Percentiles rank a stretch among this genome's conserved stretches.
phyloP scores from a whole-genome alignment of 1,140 invertebrate genomes.

The Coenobita brevimanus region DNA sequence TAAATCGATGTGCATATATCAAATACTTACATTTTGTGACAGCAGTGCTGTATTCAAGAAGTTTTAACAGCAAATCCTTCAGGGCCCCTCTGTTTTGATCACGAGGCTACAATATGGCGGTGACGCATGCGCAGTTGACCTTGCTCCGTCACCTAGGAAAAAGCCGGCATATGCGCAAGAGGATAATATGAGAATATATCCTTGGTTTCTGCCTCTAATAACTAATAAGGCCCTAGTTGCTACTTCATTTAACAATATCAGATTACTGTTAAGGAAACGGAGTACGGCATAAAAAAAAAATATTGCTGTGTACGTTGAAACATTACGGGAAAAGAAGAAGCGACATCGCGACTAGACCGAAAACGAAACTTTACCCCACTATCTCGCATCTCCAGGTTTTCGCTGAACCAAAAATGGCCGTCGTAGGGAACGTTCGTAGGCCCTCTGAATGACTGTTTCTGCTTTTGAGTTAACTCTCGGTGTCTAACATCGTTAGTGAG shows the following conservation, averaged over 20 bases:
- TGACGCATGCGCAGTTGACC: slow-evolving; percentile 18
- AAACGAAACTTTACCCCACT: neutral
- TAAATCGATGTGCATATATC: neutral
- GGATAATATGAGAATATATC: neutral
- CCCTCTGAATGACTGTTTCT: neutral
- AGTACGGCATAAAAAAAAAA: too few relatives aligned
- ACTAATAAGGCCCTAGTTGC: too few relatives aligned
- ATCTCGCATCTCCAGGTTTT: slow-evolving; percentile 15
- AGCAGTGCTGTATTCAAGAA: neutral
- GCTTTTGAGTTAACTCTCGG: neutral
- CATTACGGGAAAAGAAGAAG: neutral
- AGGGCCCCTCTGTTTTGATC: neutral
- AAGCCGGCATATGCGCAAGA: slow-evolving; percentile 25
- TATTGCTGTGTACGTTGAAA: too few relatives aligned
- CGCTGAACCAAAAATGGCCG: slow-evolving; percentile 23
- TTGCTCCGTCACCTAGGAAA: neutral
- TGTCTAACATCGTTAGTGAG: neutral
- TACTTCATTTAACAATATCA: too few relatives aligned
- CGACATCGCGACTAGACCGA: neutral
- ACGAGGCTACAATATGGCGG: slow-evolving; percentile 48
- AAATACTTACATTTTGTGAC: slow-evolving; percentile 19
- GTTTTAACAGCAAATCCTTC: neutral
- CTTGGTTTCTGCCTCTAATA: too few relatives aligned
- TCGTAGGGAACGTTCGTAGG: slow-evolving; percentile 9
- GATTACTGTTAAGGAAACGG: too few relatives aligned